Base-by-base conservation (phyloP, 2,888 invertebrate genomes). In the Argyresthia albistria region DNA sequence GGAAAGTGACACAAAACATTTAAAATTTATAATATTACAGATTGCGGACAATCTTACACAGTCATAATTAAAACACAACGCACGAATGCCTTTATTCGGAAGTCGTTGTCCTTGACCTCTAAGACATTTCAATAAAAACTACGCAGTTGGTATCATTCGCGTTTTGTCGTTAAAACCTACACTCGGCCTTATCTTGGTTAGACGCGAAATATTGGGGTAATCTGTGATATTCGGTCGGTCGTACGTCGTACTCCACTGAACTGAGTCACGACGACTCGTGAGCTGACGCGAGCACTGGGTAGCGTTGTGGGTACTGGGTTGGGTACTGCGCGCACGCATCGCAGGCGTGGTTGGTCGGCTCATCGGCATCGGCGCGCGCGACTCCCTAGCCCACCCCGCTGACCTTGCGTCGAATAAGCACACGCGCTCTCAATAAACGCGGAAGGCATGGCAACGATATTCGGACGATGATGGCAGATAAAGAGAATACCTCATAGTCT, bases 61-160 rank as follows among this genome's bases (percentile, higher is more conserved):
- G 25, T 25, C 25, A 25, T 25, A 25, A 25, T 25, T 25, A 25
- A 25, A 25, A 25, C 3, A 25, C 25, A 25, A 25, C 25, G 43
- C 14, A 10, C 12, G 43, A 43, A 43, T 14, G n/a, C 8, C 45
- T 4, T 10, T 15, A 16, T 45, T 7, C 12, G 15, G 14, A 14
- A 42, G 50, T 50, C 50, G 50, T 50, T 43, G 51, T 72, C 71
- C 75, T 76, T 80, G 80, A 77, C 79, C 76, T 69, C 71, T 73
- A 69, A 69, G 67, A 60, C 66, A 62, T 62, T 57, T 58, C 53
- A 54, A 56, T 52, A 56, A 61, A 55, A 62, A 71, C 66, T 78
- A 70, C 79, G 80, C 74, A 77, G 62, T 70, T 39, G 43, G 56
- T 55, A 51, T 57, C 50, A 15, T 49, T 52, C 55, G 51, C 53